Conservation (phyloP, 2,113 vertebrate species). For the Desmodus rotundus region DNA sequence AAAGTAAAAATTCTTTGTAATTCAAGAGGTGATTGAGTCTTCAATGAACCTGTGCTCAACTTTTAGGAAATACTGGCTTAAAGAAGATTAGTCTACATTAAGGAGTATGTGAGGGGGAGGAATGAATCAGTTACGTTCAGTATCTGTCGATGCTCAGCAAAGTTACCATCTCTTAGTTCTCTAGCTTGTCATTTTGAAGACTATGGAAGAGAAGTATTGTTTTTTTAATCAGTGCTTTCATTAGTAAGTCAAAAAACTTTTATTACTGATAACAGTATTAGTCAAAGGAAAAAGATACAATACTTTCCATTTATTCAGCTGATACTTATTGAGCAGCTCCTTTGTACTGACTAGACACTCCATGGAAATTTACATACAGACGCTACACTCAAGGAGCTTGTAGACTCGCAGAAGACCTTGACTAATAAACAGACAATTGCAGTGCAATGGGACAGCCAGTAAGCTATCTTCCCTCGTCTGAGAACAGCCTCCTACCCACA, state of each 20-base stretch:
- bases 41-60: constrained; percentile 61
- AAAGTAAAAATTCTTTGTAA: constrained; percentile 56
- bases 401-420: neutral
- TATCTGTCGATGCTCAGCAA: neutral
- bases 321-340: neutral
- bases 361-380: neutral
- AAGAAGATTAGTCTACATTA: constrained; percentile 47
- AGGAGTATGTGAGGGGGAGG: neutral
- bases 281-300: neutral
- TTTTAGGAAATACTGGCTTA: constrained; percentile 40
- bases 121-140: neutral
- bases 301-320: neutral
- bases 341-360: neutral
- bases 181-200: neutral
- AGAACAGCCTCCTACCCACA: neutral
- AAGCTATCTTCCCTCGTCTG: neutral
- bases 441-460: neutral
- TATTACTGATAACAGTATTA: neutral
- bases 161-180: neutral
- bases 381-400: neutral
- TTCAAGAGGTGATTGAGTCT: constrained; percentile 27
- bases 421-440: neutral
- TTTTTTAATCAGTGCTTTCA: neutral
- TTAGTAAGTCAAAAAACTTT: neutral
- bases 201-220: neutral